Base-by-base conservation (phyloP, 30 jellyfish, hydroid and myxozoan species). In the Hydra vulgaris region DNA sequence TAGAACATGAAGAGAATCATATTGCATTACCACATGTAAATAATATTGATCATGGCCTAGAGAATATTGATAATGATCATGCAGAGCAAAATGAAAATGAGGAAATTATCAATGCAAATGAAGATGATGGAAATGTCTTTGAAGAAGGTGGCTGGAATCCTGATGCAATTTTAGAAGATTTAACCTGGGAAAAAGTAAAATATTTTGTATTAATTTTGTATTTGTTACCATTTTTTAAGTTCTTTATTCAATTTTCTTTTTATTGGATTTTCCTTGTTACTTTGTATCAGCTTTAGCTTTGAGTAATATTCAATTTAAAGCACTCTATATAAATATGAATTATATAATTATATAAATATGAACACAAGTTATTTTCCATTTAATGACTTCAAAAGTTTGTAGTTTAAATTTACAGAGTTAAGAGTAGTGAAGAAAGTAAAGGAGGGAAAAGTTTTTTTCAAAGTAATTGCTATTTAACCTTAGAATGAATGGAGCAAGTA, bases 101-200 rank as follows among this genome's bases (percentile, higher is more conserved):
- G 12, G 61, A 40, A 3, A 40, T 40, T 40, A 40, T 3, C 12
- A 40, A 40, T 40, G 61, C 8, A 40, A 40, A 81, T 20, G 92
- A 81, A 24, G 77, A 79, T 54, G 92, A 21, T 16, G 89, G 25
- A 0, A 83, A 25, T 18, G 83, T 24, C 26, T 75, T 21, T n/a
- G 78, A 71, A n/a, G 87, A 77, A 1, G 82, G 24, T 23, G 89
- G 85, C 15, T 80, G 78, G 76, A 85, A 74, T n/a, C 77, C 95
- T 26, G 95, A 85, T 18, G 98, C 86, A 22, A 86, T 75, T 20
- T 85, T 75, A 54, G 99, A 94, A 77, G 99, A 94, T 27, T 84
- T 94, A 53, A 94, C 99, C 5, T 94, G 99, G 99, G 99, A 94
- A 75, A 79, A 94, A 25, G 98, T 92, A 74, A 25, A 12, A 12